Evolutionary conservation across 2,113 vertebrate species (phyloP), one percentile per base, ranked within the genome.

Genomic region (Piaya cayana): DNA sequence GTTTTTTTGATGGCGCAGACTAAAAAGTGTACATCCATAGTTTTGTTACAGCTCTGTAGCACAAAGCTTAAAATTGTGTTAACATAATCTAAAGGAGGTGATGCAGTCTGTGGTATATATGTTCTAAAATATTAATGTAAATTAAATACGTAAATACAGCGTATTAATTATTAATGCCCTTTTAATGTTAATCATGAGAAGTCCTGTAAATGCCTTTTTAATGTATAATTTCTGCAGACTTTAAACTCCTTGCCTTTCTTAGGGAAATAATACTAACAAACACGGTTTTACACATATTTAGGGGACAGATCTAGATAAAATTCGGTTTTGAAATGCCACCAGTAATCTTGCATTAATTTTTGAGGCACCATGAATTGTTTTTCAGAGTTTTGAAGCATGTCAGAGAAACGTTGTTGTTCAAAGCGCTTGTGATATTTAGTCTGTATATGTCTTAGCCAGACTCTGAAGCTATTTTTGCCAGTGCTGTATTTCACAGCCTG

Each of bases 61-160:
- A 15, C 49, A 90, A 86, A 75, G 29, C 9, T 17, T 80, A 36
- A 63, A 70, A 69, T 42, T 52, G 15, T 25, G 18, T 67, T 75
- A 49, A 78, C 27, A 4, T 52, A 86, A 90, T 32, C 36, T 92
- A 49, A 85, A 76, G 64, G 64, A 82, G 71, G 16, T 81, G 58
- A 59, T 77, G 36, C 23, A 75, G 12, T 92, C 77, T 75, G 23
- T 81, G 64, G 23, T 68, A 37, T 83, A 75, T 50, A 90, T 85
- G 71, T 88, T 77, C 42, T 95, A 80, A 95, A 97, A 88, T 94
- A 86, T 86, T 92, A 64, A 95, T 86, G 43, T 83, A 79, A 88
- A 55, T 68, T 27, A 74, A 94, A 83, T 64, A 68, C 68, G 53
- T 58, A 81, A 80, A 75, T 78, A 43, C 21, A 42, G 0, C 17